Base-by-base conservation (phyloP, 92 coral and sea anemone species). In the Epizoanthus rinbou region DNA sequence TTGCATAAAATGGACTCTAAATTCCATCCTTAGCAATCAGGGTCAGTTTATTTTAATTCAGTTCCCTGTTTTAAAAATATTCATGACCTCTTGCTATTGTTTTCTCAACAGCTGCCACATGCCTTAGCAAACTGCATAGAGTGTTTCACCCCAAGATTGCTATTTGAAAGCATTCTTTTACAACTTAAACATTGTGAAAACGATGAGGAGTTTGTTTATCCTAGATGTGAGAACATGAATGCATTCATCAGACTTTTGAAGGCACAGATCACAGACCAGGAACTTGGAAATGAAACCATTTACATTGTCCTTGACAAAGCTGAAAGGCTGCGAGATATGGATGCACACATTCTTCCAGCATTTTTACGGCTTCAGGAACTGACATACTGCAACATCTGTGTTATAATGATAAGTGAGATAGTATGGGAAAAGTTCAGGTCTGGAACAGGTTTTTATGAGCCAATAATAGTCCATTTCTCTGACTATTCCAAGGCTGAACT, bases 391-490 rank as follows among this genome's bases (percentile, higher is more conserved):
- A 96, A 94, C 64, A 71, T 96, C 57, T 96, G 97, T 79, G 97
- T 96, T 16, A 75, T 96, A n/a, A 78, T 96, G 68, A 75, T 96
- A 31, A 93, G 97, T 64, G 98, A 96, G 43, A 96, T 96, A 33
- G 90, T 92, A 14, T 92, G 93, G 91, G 98, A 96, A 33, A 96
- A 96, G 84, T 96, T 94, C 80, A 88, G 91, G 45, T 86, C 81
- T 90, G 99, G 99, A 6, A 94, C 99, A 5, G 99, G 99, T 21
- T 94, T 94, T 75, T 81, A 87, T 53, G 98, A 94, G 74, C 99
- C 99, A 14, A 31, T 86, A 13, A 14, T 70, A 33, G 33, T 96
- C 50, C 93, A 83, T 47, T 96, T 96, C 58, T 90, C 95, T 0
- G 99, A 96, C 69, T 96, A 96, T 79, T 82, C 99, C 2, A 96